phyloP scores from a whole-genome alignment of 2,113 vertebrate species.

The Forbesichthys papilliferus region DNA sequence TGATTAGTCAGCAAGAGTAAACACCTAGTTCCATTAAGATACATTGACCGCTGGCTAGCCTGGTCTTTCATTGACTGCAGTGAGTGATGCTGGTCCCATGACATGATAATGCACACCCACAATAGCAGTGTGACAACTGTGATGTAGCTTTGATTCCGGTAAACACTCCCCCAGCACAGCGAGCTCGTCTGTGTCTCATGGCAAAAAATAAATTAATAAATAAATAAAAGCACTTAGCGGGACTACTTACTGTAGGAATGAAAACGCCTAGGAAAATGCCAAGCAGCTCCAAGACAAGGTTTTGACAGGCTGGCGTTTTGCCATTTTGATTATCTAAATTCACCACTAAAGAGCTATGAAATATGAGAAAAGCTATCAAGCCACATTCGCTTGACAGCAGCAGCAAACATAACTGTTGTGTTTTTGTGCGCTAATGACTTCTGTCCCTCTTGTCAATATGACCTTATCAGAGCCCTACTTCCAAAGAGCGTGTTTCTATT shows the following conservation, averaged over 20 bases:
- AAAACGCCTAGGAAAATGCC: slow-evolving; percentile 48
- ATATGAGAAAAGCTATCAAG: slow-evolving; percentile 53
- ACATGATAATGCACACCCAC: slow-evolving; percentile 40
- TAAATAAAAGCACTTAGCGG: slow-evolving; percentile 64
- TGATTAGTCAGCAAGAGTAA: neutral
- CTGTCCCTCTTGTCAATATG: slow-evolving; percentile 48
- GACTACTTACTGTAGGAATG: slow-evolving; percentile 58
- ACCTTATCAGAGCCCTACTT: slow-evolving; percentile 42
- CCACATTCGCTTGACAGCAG: slow-evolving; percentile 49
- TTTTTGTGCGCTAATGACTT: slow-evolving; percentile 59
- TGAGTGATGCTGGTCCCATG: slow-evolving; percentile 36
- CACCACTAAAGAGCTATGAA: slow-evolving; percentile 62
- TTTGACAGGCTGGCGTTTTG: slow-evolving; percentile 63
- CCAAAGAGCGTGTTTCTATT: slow-evolving; percentile 39
- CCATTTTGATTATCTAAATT: slow-evolving; percentile 72
- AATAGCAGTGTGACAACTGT: slow-evolving; percentile 68
- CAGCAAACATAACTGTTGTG: slow-evolving; percentile 56
- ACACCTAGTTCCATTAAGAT: slow-evolving; percentile 24
- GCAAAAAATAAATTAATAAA: slow-evolving; percentile 48
- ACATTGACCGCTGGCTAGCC: slow-evolving; percentile 9
- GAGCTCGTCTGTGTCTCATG: slow-evolving; percentile 62
- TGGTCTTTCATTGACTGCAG: slow-evolving; percentile 24
- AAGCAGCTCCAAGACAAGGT: slow-evolving; percentile 41
- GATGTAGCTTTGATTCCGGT: slow-evolving; percentile 71
- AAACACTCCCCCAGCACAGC: slow-evolving; percentile 57